Evolutionary conservation across 2,888 invertebrate genomes (phyloP), one percentile per base, ranked within the genome.

Genomic region (Dastarcus helophoroides): DNA sequence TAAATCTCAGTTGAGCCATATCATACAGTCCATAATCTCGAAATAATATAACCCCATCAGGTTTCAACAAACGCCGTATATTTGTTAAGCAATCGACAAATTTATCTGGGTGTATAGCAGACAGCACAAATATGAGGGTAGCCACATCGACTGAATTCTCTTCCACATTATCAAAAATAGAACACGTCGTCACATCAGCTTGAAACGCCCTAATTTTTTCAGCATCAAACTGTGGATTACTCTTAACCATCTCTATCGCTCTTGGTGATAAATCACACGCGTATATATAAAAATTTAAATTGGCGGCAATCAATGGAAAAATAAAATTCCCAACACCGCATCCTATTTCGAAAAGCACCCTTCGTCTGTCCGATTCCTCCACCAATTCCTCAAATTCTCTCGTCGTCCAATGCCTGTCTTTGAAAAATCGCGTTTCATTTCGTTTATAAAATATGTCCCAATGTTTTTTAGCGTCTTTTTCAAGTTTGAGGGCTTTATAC

Each of bases 381-480:
- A 32, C 10, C 21, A 35, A 22, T 10, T 35, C 35, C 16, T 76
- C 65, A 64, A 98, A 94, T 66, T 98, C 98, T 51, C 90, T 69
- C 37, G 81, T 84, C 2, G 93, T 95, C 98, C 98, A 97, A 55
- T 91, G 90, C 9, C 95, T 72, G 61, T 95, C 91, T 60, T 86
- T 86, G 54, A 94, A 97, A 60, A 97, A 95, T 46, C 84, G 75
- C 0, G 80, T 85, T 47, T 86, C 84, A 54, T 97, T 95, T 36
- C 94, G 67, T 60, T 94, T 94, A 58, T 95, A 97, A 61, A 97
- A 97, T 30, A 91, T 65, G 60, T 95, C 95, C 95, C 95, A 97
- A 53, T 93, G 76, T 37, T 83, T 82, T 50, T 79, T 78, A 0
- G 91, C 85, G 47, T 94, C 79, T 25, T 62, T 63, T 56, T 94